phyloP scores from a whole-genome alignment of 2,797 vertebrate genomes.

The Acomys russatus region DNA sequence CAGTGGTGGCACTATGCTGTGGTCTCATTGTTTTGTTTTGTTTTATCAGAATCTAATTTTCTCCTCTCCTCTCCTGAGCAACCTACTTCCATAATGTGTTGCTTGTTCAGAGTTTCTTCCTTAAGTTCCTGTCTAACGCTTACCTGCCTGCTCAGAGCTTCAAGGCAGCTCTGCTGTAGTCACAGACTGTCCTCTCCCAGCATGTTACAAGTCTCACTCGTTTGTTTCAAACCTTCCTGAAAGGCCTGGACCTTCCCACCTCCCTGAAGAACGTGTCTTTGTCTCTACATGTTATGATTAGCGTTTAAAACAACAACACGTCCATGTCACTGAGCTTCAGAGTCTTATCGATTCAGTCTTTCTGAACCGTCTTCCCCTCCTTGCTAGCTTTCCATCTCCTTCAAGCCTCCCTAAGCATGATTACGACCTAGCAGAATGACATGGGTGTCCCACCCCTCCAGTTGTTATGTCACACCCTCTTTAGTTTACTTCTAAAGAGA shows the following conservation, averaged over 20 bases:
- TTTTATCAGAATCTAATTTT: not conserved
- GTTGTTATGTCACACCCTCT: not conserved
- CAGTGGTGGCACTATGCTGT: not conserved
- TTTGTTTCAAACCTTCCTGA: not conserved
- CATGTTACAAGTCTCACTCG: not conserved
- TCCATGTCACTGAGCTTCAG: not conserved
- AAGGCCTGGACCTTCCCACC: not conserved
- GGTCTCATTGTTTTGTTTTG: not conserved
- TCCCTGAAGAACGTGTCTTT: not conserved
- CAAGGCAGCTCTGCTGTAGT: no score
- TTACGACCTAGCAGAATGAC: not conserved
- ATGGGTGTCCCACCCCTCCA: not conserved
- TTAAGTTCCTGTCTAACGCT: not conserved
- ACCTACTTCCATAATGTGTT: not conserved
- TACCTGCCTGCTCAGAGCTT: not conserved
- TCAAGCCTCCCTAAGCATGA: not conserved
- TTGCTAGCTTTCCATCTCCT: not conserved
- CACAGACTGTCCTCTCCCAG: not conserved
- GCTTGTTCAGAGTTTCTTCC: not conserved
- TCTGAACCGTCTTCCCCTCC: no score
- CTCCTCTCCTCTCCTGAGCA: not conserved
- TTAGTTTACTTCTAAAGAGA: conserved; percentile 7
- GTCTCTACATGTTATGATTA: not conserved
- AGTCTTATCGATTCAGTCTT: not conserved
- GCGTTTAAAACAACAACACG: not conserved